Base-by-base conservation (phyloP, 2,797 vertebrate genomes). In the Podargus strigoides region DNA sequence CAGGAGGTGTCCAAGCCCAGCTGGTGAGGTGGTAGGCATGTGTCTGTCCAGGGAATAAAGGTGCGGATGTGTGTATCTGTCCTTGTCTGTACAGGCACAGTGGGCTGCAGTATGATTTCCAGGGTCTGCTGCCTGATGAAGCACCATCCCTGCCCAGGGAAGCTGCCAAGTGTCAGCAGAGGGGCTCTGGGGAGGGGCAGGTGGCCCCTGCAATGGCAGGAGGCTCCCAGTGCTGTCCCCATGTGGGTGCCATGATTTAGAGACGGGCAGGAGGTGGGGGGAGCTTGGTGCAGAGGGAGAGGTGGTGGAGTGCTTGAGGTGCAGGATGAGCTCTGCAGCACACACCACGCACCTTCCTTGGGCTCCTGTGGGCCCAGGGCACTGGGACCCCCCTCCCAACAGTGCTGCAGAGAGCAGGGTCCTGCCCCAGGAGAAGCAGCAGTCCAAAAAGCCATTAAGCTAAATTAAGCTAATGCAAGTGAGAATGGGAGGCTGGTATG, bases 11-110 rank as follows among this genome's bases (percentile, higher is more conserved):
- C 30, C 21, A 15, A 24, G 21, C 24, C 58, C 1, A 1, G 12
- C 10, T 0, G 1, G 11, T 24, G 42, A 3, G 1, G 20, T 47
- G 17, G 14, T 52, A 52, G 36, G 23, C 15, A 21, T 36, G 24
- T 74, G 42, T 75, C 39, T 82, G 78, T 64, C 59, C 30, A 6
- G n/a, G 14, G 24, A 3, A 49, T 24, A 69, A 68, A 68, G n/a
- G 26, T 36, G 6, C 7, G 59, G n/a, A 17, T 55, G 30, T 2
- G 1, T 30, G 24, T 2, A 1, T 41, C 39, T 41, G 32, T 60
- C 49, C 1, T 1, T 20, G 47, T 13, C 63, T n/a, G 14, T 10
- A 23, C 5, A 23, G 63, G 39, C 59, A 74, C 37, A 60, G 41
- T 3, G 1, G 36, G 50, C 77, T 58, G 42, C 13, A 68, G 16